Base-by-base conservation (phyloP, 2,888 invertebrate genomes). In the Anodontia alba region DNA sequence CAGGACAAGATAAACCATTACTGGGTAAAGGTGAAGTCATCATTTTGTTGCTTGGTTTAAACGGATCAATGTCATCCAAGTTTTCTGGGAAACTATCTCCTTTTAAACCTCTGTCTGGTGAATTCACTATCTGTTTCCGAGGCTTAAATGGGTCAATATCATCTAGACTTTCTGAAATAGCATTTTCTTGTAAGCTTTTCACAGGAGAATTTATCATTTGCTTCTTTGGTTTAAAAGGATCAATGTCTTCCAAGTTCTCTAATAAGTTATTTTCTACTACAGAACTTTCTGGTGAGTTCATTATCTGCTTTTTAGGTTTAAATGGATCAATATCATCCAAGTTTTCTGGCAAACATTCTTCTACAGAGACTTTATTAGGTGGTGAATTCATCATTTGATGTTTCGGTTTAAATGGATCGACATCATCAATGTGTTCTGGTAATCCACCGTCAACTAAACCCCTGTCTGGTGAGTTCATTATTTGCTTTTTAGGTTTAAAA, bases 301-400 rank as follows among this genome's bases (percentile, higher is more conserved):
- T 26, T 23, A 72, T 43, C 67, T 77, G 72, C 26, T 66, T 66
- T 23, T 26, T 66, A 17, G 72, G 38, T 67, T 72, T 49, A 26
- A 77, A 77, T 8, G 77, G 77, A 66, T 72, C 51, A 23, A 62
- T 7, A 33, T 62, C 73, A 62, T 62, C 31, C 69, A 66, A 43
- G 62, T 15, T 74, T 51, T 62, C 62, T 54, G 15, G 26, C 5
- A 54, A 26, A 29, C 26, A 20, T 54, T 26, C 5, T 54, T n/a
- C n/a, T 54, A 15, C 51, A 7, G n/a, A 15, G 3, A 15, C 46
- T 46, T 8, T 46, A 3, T 46, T 20, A 12, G 20, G 20, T 72
- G 83, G 86, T 12, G 83, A 83, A 74, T 81, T 85, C 26, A 76
- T 57, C 66, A 88, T 70, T 43, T 88, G 81, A 31, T 66, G 62